Base-by-base conservation (phyloP, 2,888 invertebrate species). In the Sesamia inferens region DNA sequence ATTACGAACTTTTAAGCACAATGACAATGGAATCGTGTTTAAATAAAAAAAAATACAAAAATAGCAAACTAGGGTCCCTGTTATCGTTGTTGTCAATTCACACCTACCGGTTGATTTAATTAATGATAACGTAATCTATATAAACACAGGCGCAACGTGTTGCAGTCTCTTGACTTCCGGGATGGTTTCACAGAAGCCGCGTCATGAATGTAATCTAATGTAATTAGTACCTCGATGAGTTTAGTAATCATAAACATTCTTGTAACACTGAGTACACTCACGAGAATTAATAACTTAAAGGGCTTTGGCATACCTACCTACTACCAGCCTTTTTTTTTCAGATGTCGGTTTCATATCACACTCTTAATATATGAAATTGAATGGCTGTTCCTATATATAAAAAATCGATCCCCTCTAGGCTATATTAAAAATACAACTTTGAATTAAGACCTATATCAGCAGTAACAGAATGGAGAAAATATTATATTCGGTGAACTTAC, bases 161-260 rank as follows among this genome's bases (percentile, higher is more conserved):
- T 76, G 70, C 51, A 70, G 63, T 58, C 31, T 76, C 19, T 69
- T 70, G 42, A 70, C 76, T 76, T 76, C 75, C 75, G 76, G 70
- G 55, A 68, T 68, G 61, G n/a, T 13, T 70, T 57, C 10, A 14
- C 51, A 69, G 62, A 69, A 57, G 19, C 44, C 14, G 19, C 69
- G 22, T 71, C 62, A 62, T 31, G 13, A 54, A 24, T 58, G 31
- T 71, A 22, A 19, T 47, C 22, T 7, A 54, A 24, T 58, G 31
- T 71, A 22, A 19, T 47, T 39, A 58, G 22, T 58, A n/a, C 31
- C 39, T 47, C 16, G n/a, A 47, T 47, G 10, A n/a, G 6, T 44
- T 44, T 24, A 55, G 54, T 55, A n/a, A 10, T 54, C 54, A 66
- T 42, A 54, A 11, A 16, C 11, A 42, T 42, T 22, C 13, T 55